Conservation (phyloP, 2,888 invertebrate species). For the Thereva nobilitata region DNA sequence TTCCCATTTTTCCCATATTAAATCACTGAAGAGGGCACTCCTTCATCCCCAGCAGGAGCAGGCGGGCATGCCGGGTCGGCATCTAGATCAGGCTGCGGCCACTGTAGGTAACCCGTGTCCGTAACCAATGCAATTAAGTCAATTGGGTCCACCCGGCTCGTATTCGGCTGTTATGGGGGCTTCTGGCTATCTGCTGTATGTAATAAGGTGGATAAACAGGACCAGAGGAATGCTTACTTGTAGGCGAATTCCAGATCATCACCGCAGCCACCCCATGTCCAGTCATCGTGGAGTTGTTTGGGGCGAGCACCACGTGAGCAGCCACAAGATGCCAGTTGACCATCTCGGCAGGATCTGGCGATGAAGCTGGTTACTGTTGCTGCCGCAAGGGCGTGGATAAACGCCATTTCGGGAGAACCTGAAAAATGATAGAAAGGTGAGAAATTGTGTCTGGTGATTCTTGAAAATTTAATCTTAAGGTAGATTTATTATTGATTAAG, state of each 20-base stretch:
- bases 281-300: slow-evolving; percentile 81
- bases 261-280: slow-evolving; percentile 98
- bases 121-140: too few relatives aligned
- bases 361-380: slow-evolving; percentile 89
- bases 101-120: too few relatives aligned
- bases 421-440: slow-evolving; percentile 27
- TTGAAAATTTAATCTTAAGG: neutral
- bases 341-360: slow-evolving; percentile 89
- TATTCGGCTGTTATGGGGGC: too few relatives aligned
- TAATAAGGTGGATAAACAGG: too few relatives aligned
- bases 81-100: too few relatives aligned
- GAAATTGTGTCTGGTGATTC: neutral
- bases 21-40: neutral
- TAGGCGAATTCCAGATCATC: slow-evolving; percentile 96
- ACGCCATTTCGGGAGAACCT: slow-evolving; percentile 89
- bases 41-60: neutral
- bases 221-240: slow-evolving; percentile 66
- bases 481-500: neutral
- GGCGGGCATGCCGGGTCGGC: too few relatives aligned
- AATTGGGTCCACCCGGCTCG: too few relatives aligned
- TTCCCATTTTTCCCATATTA: slow-evolving; percentile 4
- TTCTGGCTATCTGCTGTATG: too few relatives aligned
- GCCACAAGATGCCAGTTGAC: slow-evolving; percentile 85
- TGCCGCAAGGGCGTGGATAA: slow-evolving; percentile 85
- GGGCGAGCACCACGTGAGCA: slow-evolving; percentile 85